Evolutionary conservation across 1,140 invertebrate species (phyloP).

Genomic region (Heliconius nattereri): DNA sequence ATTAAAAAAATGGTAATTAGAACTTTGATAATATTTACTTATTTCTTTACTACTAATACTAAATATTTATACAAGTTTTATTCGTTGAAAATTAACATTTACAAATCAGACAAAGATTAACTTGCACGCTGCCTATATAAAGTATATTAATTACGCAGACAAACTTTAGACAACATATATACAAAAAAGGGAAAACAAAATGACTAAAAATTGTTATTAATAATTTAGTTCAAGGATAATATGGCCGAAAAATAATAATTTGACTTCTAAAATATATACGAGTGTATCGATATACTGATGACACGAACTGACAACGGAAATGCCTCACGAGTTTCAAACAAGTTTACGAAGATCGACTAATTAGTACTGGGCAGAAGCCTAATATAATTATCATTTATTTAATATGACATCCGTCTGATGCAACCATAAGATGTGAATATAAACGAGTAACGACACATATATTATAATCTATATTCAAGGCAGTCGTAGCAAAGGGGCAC

Average conservation of each 20-base stretch:
- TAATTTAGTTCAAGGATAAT: background rate
- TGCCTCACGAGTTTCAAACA: conserved; percentile 20
- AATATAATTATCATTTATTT: conserved; percentile 11
- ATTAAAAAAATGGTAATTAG: no score
- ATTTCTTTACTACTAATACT: no score
- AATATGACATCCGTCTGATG: background rate
- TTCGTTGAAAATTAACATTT: no score
- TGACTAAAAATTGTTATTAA: background rate
- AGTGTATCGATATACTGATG: conserved; percentile 12
- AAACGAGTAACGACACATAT: background rate
- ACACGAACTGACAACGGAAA: conserved; percentile 20
- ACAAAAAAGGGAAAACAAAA: background rate
- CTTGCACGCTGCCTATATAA: no score
- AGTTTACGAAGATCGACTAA: conserved; percentile 28
- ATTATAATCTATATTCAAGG: no score
- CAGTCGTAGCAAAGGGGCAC: no score
- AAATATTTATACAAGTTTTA: no score
- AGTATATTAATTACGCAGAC: no score
- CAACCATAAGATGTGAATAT: background rate
- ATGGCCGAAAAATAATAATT: background rate
- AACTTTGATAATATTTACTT: no score
- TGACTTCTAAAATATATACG: background rate
- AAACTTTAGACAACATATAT: background rate
- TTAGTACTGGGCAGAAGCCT: conserved; percentile 15
- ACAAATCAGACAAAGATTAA: no score